Conservation (phyloP, 2,113 vertebrate species). For the Recurvirostra avosetta region DNA sequence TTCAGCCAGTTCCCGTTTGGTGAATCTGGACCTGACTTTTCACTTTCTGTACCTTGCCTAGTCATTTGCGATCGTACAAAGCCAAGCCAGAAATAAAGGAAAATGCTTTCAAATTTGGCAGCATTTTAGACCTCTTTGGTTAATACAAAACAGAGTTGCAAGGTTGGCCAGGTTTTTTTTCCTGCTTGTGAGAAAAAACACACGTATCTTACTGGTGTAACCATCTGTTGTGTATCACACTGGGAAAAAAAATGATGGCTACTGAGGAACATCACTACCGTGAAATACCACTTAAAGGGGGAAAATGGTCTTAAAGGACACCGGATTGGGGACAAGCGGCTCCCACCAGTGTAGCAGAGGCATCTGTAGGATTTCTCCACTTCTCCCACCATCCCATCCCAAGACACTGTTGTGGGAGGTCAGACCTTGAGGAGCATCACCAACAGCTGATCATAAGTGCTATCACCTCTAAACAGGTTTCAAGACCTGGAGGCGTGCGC, state of each 20-base stretch:
- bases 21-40: background rate
- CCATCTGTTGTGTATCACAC: background rate
- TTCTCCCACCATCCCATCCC: background rate
- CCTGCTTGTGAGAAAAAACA: background rate
- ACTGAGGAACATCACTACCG: background rate
- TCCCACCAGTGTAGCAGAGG: background rate
- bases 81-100: background rate
- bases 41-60: background rate
- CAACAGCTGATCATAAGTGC: accelerated
- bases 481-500: background rate
- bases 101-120: conserved; percentile 6
- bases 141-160: conserved; percentile 17
- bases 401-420: background rate
- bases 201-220: background rate
- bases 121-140: background rate
- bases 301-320: background rate
- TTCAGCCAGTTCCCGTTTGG: background rate
- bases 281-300: background rate
- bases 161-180: background rate
- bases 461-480: background rate
- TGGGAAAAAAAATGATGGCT: background rate
- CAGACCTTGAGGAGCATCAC: background rate
- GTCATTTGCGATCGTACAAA: background rate
- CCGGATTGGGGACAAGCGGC: background rate
- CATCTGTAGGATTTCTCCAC: background rate